These are phyloP conservation scores for Rhabdophis nuchalis DNA, from an alignment of 2,797 vertebrate genomes.

Conservation along the genomic window DNA sequence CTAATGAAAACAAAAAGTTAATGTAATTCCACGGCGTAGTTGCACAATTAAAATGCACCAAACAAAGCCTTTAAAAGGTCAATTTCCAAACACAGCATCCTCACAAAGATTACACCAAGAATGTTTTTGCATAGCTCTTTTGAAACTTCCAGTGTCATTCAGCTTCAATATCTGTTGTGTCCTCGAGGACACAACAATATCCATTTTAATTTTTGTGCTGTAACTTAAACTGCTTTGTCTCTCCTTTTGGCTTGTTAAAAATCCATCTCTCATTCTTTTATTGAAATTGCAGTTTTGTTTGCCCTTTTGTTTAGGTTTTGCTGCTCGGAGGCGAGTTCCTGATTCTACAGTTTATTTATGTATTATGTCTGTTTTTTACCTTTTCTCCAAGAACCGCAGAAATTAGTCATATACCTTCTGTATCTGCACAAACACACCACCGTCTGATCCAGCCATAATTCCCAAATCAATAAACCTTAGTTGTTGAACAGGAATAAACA, in stretches of 20 bases:
- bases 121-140: conserved; percentile 1
- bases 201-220: neutral
- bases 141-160: neutral
- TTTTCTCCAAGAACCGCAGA: neutral
- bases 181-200: no score
- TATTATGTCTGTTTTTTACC: neutral
- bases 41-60: neutral
- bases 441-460: neutral
- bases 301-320: neutral
- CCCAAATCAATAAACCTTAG: neutral
- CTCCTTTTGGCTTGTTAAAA: neutral
- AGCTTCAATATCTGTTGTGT: no score
- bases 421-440: neutral
- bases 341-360: neutral
- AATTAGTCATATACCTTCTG: neutral
- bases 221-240: neutral
- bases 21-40: neutral
- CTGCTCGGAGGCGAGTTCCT: neutral
- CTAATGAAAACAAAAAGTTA: conserved; percentile 16
- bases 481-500: neutral
- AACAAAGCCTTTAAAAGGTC: neutral
- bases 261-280: neutral
- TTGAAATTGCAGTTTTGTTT: neutral
- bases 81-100: neutral
- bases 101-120: neutral